Conservation (phyloP, 53 echinoderm and acorn worm species). For the Crossaster papposus region DNA sequence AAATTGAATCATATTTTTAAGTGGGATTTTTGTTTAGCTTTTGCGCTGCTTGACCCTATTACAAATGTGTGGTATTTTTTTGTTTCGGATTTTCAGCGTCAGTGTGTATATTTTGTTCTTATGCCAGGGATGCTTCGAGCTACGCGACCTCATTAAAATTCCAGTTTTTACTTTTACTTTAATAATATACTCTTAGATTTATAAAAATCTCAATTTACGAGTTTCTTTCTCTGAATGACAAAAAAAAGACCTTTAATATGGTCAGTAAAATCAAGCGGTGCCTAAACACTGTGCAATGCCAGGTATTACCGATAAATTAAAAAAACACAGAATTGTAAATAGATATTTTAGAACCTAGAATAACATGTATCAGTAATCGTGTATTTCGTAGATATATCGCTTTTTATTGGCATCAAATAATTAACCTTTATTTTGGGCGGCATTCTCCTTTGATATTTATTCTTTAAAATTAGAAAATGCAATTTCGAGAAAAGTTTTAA, state of each 20-base stretch:
- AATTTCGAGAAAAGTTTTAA: background rate
- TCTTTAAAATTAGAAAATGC: background rate
- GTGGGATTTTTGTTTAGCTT: background rate
- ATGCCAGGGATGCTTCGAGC: background rate
- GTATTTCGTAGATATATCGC: conserved; percentile 15
- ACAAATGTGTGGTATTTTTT: background rate
- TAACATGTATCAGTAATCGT: conserved; percentile 15
- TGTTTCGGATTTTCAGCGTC: background rate
- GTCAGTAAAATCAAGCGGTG: conserved; percentile 45
- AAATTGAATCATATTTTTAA: background rate
- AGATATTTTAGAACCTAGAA: conserved; percentile 1
- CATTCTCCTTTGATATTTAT: conserved; percentile 25
- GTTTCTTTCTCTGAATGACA: background rate
- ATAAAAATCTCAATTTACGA: background rate
- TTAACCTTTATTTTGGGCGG: conserved; percentile 12
- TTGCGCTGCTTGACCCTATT: background rate
- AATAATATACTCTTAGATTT: background rate
- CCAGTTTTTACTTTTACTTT: background rate
- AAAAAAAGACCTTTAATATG: conserved; percentile 11
- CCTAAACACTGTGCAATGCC: conserved; percentile 56
- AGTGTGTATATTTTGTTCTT: background rate
- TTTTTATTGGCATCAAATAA: background rate
- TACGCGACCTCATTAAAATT: background rate
- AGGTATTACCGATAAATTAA: conserved; percentile 8
- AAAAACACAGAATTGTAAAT: conserved; percentile 27